Percentiles rank a stretch among this genome's conserved stretches.
Evolutionary conservation across 2,888 invertebrate species (phyloP).

Genomic region (Stegana nigrithorax): DNA sequence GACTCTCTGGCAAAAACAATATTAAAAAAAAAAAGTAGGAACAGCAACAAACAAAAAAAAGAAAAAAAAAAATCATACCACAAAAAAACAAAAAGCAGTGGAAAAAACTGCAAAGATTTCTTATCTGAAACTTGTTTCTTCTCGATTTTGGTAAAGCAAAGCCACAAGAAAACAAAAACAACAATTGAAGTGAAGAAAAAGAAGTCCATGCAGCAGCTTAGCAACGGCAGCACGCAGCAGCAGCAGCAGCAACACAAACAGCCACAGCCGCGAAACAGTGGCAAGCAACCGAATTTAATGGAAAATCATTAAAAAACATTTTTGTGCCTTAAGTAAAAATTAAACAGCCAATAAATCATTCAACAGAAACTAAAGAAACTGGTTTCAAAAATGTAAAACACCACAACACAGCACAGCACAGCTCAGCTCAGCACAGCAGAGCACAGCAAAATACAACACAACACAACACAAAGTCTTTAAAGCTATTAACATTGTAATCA

Average conservation of each 20-base stretch:
- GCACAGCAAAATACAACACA: no score
- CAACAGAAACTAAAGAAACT: background rate
- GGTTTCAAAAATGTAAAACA: no score
- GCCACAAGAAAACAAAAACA: background rate
- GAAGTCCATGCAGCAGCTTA: background rate
- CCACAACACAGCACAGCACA: no score
- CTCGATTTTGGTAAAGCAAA: background rate
- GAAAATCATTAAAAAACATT: background rate
- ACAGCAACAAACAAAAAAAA: no score
- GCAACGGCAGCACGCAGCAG: background rate
- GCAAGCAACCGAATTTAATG: background rate
- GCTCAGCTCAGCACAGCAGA: no score
- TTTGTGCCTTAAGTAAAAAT: background rate
- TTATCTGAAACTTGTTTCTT: conserved; percentile 8
- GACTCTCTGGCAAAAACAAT: no score
- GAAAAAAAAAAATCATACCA: no score
- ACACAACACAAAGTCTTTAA: no score
- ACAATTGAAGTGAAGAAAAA: background rate
- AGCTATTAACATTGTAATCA: no score
- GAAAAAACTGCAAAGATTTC: background rate
- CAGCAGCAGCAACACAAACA: background rate
- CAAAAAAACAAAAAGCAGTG: no score
- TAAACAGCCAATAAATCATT: background rate
- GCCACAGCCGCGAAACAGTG: background rate
- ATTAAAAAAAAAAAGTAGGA: no score